These are phyloP conservation scores for Brachystomella parvula DNA, from an alignment of 1,140 invertebrate genomes.

Conservation along the genomic window DNA sequence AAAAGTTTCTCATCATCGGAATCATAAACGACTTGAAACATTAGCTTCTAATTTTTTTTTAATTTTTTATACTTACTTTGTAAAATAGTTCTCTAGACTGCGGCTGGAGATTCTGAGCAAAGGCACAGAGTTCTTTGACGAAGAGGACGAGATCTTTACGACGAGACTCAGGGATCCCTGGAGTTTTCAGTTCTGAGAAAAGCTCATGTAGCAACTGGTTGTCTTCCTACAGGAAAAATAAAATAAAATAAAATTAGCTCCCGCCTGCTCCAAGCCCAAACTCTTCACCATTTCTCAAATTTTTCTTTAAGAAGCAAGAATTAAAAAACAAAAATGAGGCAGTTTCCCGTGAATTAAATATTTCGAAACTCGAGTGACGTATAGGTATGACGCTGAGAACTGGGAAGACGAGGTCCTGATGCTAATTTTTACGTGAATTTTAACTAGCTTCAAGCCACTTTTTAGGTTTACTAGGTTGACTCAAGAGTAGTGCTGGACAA, in stretches of 20 bases:
- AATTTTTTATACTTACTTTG: slow-evolving; percentile 51
- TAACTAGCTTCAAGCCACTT: no score
- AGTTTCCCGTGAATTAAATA: no score
- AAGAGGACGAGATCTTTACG: slow-evolving; percentile 92
- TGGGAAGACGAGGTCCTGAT: no score
- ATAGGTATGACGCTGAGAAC: no score
- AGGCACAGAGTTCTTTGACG: slow-evolving; percentile 98
- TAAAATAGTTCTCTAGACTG: slow-evolving; percentile 95
- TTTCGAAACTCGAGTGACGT: no score
- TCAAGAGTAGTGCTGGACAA: no score
- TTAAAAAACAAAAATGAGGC: no score
- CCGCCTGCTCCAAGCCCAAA: no score
- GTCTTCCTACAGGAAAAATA: slow-evolving; percentile 79
- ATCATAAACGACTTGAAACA: background rate
- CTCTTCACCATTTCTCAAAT: no score
- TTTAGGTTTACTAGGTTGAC: no score
- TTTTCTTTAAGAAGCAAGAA: no score
- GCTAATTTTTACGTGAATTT: no score
- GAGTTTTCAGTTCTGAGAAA: slow-evolving; percentile 85
- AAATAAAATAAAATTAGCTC: slow-evolving; percentile 27
- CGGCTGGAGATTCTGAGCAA: slow-evolving; percentile 94
- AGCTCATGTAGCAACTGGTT: slow-evolving; percentile 91
- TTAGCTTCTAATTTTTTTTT: background rate
- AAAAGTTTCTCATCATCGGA: slow-evolving; percentile 24
- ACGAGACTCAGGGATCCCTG: slow-evolving; percentile 71